Evolutionary conservation across 2,113 vertebrate species (phyloP), one percentile per base, ranked within the genome.

Genomic region (Menidia beryllina): DNA sequence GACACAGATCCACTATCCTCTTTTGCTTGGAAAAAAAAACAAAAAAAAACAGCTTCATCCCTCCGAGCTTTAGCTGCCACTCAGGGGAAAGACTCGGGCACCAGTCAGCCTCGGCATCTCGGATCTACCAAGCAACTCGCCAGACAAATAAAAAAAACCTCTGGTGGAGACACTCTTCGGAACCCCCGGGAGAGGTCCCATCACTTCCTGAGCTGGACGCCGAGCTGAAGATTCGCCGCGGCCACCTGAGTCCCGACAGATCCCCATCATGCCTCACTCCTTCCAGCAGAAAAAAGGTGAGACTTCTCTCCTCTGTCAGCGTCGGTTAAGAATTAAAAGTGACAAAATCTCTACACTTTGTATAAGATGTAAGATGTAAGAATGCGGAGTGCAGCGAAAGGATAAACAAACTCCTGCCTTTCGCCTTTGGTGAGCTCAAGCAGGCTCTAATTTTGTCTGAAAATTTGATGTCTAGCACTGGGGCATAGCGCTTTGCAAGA

Each of bases 241-340:
- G 43, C 50, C 53, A 58, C 62, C 55, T 57, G 75, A 81, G 55
- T 81, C 47, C 52, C 60, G 87, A 70, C 83, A 83, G 71, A 86
- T 90, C 87, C n/a, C 89, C 89, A 91, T 84, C 72, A 93, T 93
- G 90, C 91, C 91, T 77, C 85, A 92, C 85, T 91, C 92, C 81
- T 89, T 91, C 83, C 90, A 90, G 83, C 88, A 90, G 74, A 93
- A 88, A 81, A 90, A 91, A 91, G 92, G 92, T 93, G 83, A 92
- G 88, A 75, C 48, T 10, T 61, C 61, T 72, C 36, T 59, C 21
- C 64, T 70, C 24, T 49, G 21, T 75, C 15, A 19, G 26, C 26
- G 24, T 7, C 8, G 5, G 30, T 48, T 43, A n/a, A 7, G 10
- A 34, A n/a, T 67, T 49, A 56, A 27, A n/a, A 25, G 39, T 15